These are phyloP conservation scores for Promerops cafer DNA, from an alignment of 2,113 vertebrate species.

Conservation along the genomic window DNA sequence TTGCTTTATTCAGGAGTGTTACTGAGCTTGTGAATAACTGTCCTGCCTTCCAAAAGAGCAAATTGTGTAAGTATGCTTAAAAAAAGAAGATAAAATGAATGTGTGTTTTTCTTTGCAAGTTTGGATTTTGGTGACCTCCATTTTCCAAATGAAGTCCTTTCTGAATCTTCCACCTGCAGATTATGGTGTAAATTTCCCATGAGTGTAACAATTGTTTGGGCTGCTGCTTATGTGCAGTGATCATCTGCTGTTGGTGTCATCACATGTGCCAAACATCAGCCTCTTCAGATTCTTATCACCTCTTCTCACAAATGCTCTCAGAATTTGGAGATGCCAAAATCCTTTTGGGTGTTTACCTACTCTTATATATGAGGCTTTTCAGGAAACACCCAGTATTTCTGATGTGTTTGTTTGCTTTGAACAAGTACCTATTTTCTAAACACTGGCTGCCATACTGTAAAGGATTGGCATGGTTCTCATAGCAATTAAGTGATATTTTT, in stretches of 20 bases:
- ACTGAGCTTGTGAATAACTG: neutral
- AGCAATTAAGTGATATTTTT: neutral
- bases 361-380: neutral
- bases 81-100: neutral
- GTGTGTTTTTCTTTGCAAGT: neutral
- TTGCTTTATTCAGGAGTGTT: neutral
- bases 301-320: neutral
- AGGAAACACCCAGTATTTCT: neutral
- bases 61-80: neutral
- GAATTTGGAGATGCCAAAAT: neutral
- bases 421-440: neutral
- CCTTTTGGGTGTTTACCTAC: neutral
- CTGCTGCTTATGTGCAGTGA: neutral
- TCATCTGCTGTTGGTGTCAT: neutral
- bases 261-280: neutral
- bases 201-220: neutral
- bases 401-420: neutral
- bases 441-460: fast-evolving
- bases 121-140: neutral
- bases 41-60: neutral
- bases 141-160: neutral
- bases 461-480: neutral
- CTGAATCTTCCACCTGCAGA: neutral
- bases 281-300: neutral
- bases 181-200: neutral